Evolutionary conservation across 2,888 invertebrate genomes (phyloP).

Genomic region (Unio pictorum): DNA sequence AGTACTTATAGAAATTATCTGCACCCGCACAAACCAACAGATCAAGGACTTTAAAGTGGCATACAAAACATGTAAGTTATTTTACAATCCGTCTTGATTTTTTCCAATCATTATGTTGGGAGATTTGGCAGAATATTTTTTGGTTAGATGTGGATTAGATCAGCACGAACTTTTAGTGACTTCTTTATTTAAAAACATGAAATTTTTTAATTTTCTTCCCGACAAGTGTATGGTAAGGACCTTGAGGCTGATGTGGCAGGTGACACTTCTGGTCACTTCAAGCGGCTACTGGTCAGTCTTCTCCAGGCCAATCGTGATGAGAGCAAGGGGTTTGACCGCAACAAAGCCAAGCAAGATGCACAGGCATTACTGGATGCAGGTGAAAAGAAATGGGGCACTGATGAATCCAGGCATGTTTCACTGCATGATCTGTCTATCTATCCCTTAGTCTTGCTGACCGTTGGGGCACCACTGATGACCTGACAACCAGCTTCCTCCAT

Average conservation of each 20-base stretch:
- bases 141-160: too few species aligned
- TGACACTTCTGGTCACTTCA: constrained; percentile 71
- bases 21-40: constrained; percentile 69
- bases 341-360: constrained; percentile 69
- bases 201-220: background rate
- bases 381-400: constrained; percentile 71
- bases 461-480: too few species aligned
- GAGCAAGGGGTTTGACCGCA: constrained; percentile 73
- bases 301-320: constrained; percentile 73
- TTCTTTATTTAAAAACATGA: background rate
- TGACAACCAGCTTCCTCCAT: too few species aligned
- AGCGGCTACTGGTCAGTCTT: constrained; percentile 65
- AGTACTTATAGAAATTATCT: constrained; percentile 69
- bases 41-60: constrained; percentile 64
- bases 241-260: constrained; percentile 68
- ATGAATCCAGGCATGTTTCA: constrained; percentile 62
- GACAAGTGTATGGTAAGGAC: constrained; percentile 65
- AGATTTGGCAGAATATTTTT: too few species aligned
- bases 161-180: too few species aligned
- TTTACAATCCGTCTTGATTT: too few species aligned
- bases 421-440: background rate
- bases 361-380: constrained; percentile 67
- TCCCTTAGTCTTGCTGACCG: too few species aligned
- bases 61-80: constrained; percentile 67
- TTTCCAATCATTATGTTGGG: too few species aligned